Base-by-base conservation (phyloP, 2,113 vertebrate species). In the Campylomormyrus tamandua region DNA sequence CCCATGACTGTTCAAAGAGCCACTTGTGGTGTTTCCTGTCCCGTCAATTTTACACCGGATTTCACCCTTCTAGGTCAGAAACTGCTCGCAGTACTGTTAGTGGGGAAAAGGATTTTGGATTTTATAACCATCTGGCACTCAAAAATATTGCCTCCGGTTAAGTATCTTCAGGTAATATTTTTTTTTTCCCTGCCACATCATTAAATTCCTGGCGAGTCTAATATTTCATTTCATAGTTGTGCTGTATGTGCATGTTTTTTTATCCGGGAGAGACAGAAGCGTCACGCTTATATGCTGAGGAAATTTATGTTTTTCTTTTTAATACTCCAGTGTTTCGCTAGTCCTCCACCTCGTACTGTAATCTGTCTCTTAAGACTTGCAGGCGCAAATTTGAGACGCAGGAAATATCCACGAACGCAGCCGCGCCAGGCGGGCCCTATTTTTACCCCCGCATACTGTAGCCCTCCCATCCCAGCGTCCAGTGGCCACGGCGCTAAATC, bases 391-490 rank as follows among this genome's bases (percentile, higher is more conserved):
- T n/a, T 46, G 83, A 84, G 83, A 45, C 3, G 19, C 21, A 45
- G 19, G 42, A 84, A 84, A 83, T 10, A 17, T 87, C 31, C 50
- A 19, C 52, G 9, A 17, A 83, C 27, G 80, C 56, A 24, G 8
- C 19, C 17, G 50, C 7, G 66, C 35, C 62, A 53, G 17, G 70
- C 90, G 0, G 92, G 86, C 92, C 92, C 93, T 96, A 96, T 96
- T 96, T 96, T 95, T 96, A 96, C 93, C 92, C 86, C 91, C 27
- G 92, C 93, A 93, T 95, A 94, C 95, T 94, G 94, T 95, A 95
- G 94, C 94, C 5, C 92, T 92, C 92, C 90, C 93, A 48, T 89
- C 27, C 84, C 91, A 90, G 84, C 9, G 90, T 93, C 93, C 92
- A 90, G 91, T 91, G 92, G n/a, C 88, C 50, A 89, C 88, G 93